Evolutionary conservation across 2,113 vertebrate species (phyloP).

Genomic region (Oophaga pumilio): DNA sequence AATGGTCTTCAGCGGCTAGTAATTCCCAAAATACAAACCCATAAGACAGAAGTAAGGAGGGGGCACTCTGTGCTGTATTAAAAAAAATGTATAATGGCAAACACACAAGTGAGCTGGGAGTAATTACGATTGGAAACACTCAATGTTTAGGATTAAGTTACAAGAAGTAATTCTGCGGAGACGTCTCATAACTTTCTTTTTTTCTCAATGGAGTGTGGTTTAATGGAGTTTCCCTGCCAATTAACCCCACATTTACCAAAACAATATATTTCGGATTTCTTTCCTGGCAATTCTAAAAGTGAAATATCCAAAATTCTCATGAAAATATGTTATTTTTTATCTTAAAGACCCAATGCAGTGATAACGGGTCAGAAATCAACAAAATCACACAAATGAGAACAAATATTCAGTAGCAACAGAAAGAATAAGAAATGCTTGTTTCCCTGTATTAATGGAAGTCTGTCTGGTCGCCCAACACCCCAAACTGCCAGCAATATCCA

Average conservation of each 20-base stretch:
- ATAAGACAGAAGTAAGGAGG: slow-evolving; percentile 67
- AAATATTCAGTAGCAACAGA: too few species aligned
- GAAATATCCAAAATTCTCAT: too few species aligned
- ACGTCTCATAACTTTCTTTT: not conserved
- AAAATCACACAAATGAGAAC: too few species aligned
- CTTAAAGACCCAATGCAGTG: too few species aligned
- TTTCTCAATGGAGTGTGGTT: slow-evolving; percentile 27
- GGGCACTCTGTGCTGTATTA: slow-evolving; percentile 69
- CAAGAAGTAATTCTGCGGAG: slow-evolving; percentile 43
- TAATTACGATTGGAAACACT: slow-evolving; percentile 73
- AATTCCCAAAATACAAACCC: slow-evolving; percentile 56
- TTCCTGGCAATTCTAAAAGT: not conserved
- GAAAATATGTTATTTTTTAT: too few species aligned
- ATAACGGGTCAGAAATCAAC: too few species aligned
- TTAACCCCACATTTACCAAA: not conserved
- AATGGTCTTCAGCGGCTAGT: not conserved
- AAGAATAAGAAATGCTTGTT: too few species aligned
- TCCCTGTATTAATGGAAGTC: too few species aligned
- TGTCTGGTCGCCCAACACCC: too few species aligned
- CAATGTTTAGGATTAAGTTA: slow-evolving; percentile 59
- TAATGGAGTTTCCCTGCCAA: not conserved
- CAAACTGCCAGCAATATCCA: too few species aligned
- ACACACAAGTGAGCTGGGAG: slow-evolving; percentile 72
- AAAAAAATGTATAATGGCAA: slow-evolving; percentile 38
- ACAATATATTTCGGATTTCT: not conserved